phyloP scores from a whole-genome alignment of 35 echinoderm and acorn worm species.

The Apostichopus japonicus region DNA sequence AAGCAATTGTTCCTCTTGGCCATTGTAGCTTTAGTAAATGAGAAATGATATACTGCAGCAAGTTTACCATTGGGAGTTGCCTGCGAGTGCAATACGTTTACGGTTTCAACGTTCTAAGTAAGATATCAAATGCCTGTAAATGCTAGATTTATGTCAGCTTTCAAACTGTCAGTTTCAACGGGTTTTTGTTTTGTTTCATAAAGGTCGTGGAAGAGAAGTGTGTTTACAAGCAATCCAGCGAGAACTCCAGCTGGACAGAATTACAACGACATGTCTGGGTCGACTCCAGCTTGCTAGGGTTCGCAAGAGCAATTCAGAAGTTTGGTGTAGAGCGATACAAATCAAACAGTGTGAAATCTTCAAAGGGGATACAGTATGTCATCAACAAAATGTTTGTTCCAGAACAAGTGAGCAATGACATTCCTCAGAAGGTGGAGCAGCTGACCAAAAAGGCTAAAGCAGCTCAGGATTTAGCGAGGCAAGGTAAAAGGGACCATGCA shows the following conservation, averaged over 20 bases:
- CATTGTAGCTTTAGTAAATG: no score
- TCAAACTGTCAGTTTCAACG: no score
- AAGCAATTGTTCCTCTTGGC: no score
- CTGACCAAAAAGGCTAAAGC: constrained; percentile 52
- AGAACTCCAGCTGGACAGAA: constrained; percentile 80
- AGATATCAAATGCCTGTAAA: no score
- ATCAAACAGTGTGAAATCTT: constrained; percentile 73
- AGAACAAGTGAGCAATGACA: background rate
- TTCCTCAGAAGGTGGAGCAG: constrained; percentile 44
- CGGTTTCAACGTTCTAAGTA: no score
- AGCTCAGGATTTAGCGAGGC: constrained; percentile 38
- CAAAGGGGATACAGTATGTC: constrained; percentile 78
- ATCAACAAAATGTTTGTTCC: constrained; percentile 70
- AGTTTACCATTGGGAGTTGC: no score
- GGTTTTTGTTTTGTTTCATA: no score
- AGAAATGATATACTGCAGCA: no score
- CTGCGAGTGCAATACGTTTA: no score
- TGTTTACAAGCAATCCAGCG: constrained; percentile 62
- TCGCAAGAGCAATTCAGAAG: constrained; percentile 65
- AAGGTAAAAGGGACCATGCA: constrained; percentile 13
- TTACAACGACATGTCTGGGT: constrained; percentile 80
- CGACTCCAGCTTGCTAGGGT: constrained; percentile 71
- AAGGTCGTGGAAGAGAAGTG: constrained; percentile 95
- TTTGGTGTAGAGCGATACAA: constrained; percentile 93
- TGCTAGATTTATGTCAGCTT: no score